These are phyloP conservation scores for Lathamus discolor DNA, from an alignment of 2,113 vertebrate species.

Conservation along the genomic window DNA sequence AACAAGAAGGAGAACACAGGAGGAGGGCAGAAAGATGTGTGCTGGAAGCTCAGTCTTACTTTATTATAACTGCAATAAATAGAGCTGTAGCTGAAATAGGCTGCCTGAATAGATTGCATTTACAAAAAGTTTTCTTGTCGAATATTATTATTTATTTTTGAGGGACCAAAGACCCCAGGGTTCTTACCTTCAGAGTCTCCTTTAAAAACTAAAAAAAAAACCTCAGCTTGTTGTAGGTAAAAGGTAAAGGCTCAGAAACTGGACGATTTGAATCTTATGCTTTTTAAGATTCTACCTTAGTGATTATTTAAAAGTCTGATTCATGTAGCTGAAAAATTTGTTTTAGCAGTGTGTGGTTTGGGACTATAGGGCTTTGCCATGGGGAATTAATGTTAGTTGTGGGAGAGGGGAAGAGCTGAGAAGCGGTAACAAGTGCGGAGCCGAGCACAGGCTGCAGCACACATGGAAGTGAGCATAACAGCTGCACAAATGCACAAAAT, in stretches of 20 bases:
- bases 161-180: not conserved
- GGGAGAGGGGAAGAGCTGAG: not conserved
- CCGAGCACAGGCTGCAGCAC: accelerated
- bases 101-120: not conserved
- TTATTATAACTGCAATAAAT: not conserved
- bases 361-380: not conserved
- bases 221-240: not conserved
- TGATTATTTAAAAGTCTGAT: not conserved
- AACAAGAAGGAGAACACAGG: not conserved
- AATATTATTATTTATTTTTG: not conserved
- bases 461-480: accelerated
- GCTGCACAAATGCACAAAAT: not conserved
- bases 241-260: accelerated
- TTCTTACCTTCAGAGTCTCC: not conserved
- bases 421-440: accelerated
- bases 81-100: not conserved
- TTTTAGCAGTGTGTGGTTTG: not conserved
- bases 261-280: not conserved
- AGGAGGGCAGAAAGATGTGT: not conserved
- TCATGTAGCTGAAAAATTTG: accelerated
- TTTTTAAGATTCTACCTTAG: not conserved
- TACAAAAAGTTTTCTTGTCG: not conserved
- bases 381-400: accelerated
- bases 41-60: not conserved
- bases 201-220: not conserved